Percentiles rank a stretch among this genome's conserved stretches.
These are phyloP conservation scores for Lacanobia oleracea DNA, from an alignment of 2,888 invertebrate genomes.

Conservation along the genomic window DNA sequence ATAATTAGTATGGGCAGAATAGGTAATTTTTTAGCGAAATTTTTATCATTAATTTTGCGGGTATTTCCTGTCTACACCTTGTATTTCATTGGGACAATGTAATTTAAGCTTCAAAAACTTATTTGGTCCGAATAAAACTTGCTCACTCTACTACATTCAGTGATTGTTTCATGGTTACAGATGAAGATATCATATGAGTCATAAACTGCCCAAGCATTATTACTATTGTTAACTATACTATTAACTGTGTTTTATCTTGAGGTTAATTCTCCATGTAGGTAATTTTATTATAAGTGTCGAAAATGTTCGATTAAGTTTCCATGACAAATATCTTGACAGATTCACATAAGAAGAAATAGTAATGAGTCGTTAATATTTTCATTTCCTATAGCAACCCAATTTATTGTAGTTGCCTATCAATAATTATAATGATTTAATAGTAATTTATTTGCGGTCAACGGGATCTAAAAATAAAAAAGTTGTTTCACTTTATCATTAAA, in stretches of 20 bases:
- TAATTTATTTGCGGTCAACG: not conserved
- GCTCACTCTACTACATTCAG: constrained; percentile 10
- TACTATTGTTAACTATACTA: constrained; percentile 33
- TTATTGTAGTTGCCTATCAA: not conserved
- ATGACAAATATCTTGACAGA: constrained; percentile 48
- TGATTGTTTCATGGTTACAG: constrained; percentile 18
- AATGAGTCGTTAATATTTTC: not conserved
- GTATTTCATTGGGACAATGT: constrained; percentile 51
- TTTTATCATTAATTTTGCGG: constrained; percentile 17
- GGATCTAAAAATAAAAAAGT: no score
- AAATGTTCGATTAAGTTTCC: constrained; percentile 49
- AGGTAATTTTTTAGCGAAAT: constrained; percentile 27
- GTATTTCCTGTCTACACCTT: constrained; percentile 4
- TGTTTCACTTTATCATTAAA: not conserved
- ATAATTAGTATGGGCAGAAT: constrained; percentile 47
- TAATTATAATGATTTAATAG: not conserved
- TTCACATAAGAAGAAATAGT: not conserved
- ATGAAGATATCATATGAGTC: constrained; percentile 5
- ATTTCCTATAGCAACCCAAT: no score
- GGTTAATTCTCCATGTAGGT: constrained; percentile 69
- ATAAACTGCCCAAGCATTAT: constrained; percentile 42
- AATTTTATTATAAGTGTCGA: constrained; percentile 37
- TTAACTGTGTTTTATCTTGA: constrained; percentile 43
- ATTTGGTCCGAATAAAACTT: constrained; percentile 15
- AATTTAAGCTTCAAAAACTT: constrained; percentile 13